phyloP scores from a whole-genome alignment of 2,888 invertebrate species.

The Ferdinandea cuprea region DNA sequence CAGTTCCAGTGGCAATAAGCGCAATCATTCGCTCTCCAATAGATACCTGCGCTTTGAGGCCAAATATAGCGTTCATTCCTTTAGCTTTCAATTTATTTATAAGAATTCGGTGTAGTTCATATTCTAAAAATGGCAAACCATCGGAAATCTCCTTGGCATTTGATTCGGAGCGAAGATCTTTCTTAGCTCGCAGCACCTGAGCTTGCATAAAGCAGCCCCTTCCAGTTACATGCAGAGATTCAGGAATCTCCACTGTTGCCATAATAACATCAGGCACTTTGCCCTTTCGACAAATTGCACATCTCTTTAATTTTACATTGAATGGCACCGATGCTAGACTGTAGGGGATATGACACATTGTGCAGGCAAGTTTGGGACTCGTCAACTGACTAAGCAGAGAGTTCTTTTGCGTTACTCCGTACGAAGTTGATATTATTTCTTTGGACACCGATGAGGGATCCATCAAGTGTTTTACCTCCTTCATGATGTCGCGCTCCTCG shows the following conservation, averaged over 20 bases:
- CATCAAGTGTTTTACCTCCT: conserved; percentile 60
- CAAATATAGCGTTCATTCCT: conserved; percentile 97
- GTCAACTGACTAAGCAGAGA: conserved; percentile 45
- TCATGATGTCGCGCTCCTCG: conserved; percentile 83
- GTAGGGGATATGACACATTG: conserved; percentile 93
- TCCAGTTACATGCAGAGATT: conserved; percentile 88
- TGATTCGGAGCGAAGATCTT: conserved; percentile 91
- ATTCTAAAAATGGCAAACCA: conserved; percentile 96
- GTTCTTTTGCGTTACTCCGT: conserved; percentile 60
- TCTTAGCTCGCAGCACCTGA: conserved; percentile 90
- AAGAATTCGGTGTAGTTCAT: conserved; percentile 95
- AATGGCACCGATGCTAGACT: conserved; percentile 88
- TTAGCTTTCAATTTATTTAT: conserved; percentile 95
- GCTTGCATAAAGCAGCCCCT: conserved; percentile 88
- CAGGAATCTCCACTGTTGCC: conserved; percentile 94
- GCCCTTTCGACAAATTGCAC: conserved; percentile 89
- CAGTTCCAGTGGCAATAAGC: conserved; percentile 94
- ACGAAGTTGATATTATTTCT: conserved; percentile 77
- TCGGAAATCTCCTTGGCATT: conserved; percentile 97
- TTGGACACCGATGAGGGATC: conserved; percentile 68
- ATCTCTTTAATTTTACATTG: conserved; percentile 88
- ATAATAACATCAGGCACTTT: conserved; percentile 96
- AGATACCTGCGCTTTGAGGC: conserved; percentile 90
- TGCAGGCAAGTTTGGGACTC: conserved; percentile 76
- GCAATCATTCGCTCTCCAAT: conserved; percentile 95